Evolutionary conservation across 2,797 vertebrate genomes (phyloP).

Genomic region (Gobio occitaniae): DNA sequence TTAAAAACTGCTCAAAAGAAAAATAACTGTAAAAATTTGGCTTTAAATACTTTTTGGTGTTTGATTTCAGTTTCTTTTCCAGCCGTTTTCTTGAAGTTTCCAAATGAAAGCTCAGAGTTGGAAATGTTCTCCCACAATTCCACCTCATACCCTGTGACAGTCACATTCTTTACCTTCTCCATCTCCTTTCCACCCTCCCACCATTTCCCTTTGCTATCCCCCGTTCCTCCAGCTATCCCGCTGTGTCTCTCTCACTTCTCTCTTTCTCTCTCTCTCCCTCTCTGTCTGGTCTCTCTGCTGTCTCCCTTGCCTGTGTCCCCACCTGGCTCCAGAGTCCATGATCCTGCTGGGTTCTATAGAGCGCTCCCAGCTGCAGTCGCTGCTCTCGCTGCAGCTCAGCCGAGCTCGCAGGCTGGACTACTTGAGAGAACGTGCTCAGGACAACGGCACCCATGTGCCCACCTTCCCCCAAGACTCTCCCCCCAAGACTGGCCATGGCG

Average conservation of each 20-base stretch:
- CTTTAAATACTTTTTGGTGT: not conserved
- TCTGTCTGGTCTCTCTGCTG: slow-evolving; percentile 45
- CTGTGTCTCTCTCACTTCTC: slow-evolving; percentile 45
- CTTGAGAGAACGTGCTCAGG: slow-evolving; percentile 77
- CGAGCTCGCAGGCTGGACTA: slow-evolving; percentile 81
- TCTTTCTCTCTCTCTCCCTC: slow-evolving; percentile 25
- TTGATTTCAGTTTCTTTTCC: slow-evolving; percentile 27
- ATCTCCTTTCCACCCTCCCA: slow-evolving; percentile 15
- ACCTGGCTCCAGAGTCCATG: slow-evolving; percentile 88
- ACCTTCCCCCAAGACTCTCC: slow-evolving; percentile 74
- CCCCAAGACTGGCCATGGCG: slow-evolving; percentile 76
- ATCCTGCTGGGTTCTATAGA: slow-evolving; percentile 98
- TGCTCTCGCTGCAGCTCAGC: slow-evolving; percentile 88
- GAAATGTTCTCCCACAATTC: slow-evolving; percentile 29
- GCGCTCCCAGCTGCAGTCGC: slow-evolving; percentile 88
- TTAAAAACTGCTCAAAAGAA: slow-evolving; percentile 18
- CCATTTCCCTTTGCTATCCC: slow-evolving; percentile 37
- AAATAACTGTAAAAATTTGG: not conserved
- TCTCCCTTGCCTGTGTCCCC: slow-evolving; percentile 11
- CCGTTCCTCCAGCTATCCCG: slow-evolving; percentile 30
- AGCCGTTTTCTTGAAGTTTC: not conserved
- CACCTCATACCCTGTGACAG: slow-evolving; percentile 29
- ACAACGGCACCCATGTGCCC: slow-evolving; percentile 75
- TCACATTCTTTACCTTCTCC: slow-evolving; percentile 36
- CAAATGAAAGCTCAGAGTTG: slow-evolving; percentile 20